Base-by-base conservation (phyloP, 2,113 vertebrate species). In the Falco punctatus region DNA sequence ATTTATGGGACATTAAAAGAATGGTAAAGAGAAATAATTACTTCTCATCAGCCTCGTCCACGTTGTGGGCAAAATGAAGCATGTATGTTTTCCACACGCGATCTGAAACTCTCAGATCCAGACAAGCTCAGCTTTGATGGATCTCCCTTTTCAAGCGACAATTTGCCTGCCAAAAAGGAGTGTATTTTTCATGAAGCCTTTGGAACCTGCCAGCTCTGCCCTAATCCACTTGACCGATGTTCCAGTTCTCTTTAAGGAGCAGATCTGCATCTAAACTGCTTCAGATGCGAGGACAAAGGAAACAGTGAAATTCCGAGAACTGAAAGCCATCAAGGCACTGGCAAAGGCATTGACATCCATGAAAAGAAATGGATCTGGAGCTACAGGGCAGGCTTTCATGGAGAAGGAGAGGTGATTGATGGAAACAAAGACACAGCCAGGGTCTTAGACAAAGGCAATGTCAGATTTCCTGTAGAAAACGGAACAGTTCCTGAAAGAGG, bases 181-280 rank as follows among this genome's bases (percentile, higher is more conserved):
- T 6, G n/a, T 78, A 28, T 83, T 81, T 79, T 90, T 88, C 91
- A 94, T 10, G 57, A 7, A 71, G 79, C 71, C 46, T 81, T 85
- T 72, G 77, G 66, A 89, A 94, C 54, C 86, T 78, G 83, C 70
- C 88, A 78, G 75, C 78, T 75, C 9, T 2, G 0, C 58, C 65
- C 42, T n/a, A 91, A 95, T 83, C 91, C 75, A 90, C 81, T 90
- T 94, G 89, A 93, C 61, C 86, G 82, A 79, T 91, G 81, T 67
- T 81, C 65, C 69, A 74, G 72, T 40, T 74, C 75, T 77, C 87
- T 52, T 65, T 61, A 83, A 86, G 77, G 67, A 84, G 72, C 79
- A 86, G 92, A 57, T 88, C 83, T 88, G 81, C 67, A 74, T 90
- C 81, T 75, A 48, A 92, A 64, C 69, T 18, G 11, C 78, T 86